Conservation (phyloP, 2,113 vertebrate genomes). For the Trochalopteron elliotii region DNA sequence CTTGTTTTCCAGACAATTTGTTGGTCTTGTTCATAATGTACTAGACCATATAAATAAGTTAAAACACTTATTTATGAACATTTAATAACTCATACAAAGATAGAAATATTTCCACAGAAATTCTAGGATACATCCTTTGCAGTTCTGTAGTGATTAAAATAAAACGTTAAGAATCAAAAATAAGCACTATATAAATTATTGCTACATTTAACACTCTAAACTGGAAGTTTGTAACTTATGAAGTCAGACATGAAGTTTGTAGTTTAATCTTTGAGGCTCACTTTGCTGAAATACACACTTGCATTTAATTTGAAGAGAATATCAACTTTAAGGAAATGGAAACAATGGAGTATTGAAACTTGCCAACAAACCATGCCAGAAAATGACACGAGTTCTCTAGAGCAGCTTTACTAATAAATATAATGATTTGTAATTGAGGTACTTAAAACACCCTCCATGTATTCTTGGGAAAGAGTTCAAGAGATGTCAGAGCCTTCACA, state of each 20-base stretch:
- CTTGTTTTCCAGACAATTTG: background rate
- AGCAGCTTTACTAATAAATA: background rate
- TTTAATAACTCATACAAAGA: background rate
- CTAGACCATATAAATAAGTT: background rate
- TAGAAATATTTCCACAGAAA: background rate
- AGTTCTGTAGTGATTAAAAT: background rate
- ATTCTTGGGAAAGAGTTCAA: background rate
- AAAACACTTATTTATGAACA: background rate
- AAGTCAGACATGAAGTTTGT: background rate
- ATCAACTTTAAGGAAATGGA: background rate
- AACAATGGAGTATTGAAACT: background rate
- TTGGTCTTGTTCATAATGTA: background rate
- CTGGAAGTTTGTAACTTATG: background rate
- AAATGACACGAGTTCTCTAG: background rate
- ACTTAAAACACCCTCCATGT: background rate
- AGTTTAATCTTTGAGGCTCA: background rate
- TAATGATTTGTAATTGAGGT: background rate
- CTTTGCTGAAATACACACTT: background rate
- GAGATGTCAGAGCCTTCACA: background rate
- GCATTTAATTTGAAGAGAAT: background rate
- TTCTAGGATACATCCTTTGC: background rate
- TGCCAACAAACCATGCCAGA: background rate
- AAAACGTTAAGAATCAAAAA: background rate
- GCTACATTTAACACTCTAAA: background rate
- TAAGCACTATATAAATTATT: background rate